A percentile compares a stretch with the other conserved stretches of the same genome.
Evolutionary conservation across 2,888 invertebrate genomes (phyloP).

Genomic region (Ectobius pallidus): DNA sequence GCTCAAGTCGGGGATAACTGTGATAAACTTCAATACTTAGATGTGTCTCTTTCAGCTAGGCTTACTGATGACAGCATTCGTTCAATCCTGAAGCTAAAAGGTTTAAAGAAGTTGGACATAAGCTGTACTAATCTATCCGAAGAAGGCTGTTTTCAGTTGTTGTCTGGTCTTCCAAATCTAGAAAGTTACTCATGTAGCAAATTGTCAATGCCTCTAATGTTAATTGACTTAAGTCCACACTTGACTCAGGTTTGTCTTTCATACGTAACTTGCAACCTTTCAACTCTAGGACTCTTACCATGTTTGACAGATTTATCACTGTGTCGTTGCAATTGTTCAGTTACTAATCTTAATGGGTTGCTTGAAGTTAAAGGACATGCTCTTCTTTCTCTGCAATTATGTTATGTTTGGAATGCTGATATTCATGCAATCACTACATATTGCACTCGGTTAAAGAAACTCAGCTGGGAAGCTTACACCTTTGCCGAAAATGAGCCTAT

Average conservation of each 20-base stretch:
- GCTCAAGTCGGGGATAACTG: not conserved
- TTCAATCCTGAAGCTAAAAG: not conserved
- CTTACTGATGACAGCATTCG: not conserved
- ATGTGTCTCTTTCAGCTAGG: not conserved
- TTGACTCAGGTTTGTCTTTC: not conserved
- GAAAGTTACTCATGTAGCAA: constrained; percentile 12
- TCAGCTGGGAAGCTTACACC: not conserved
- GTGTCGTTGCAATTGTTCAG: not conserved
- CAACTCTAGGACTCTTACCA: not conserved
- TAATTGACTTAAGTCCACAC: not conserved
- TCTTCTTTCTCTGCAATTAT: not conserved
- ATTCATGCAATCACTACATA: not conserved
- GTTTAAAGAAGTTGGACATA: not conserved
- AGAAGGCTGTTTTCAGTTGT: not conserved
- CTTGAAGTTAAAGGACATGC: not conserved
- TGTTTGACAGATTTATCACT: not conserved
- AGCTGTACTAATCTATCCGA: not conserved
- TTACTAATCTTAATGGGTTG: not conserved
- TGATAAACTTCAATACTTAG: not conserved
- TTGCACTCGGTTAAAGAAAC: not conserved
- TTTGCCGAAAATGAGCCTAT: not conserved
- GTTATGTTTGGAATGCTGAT: not conserved
- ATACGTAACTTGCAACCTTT: not conserved
- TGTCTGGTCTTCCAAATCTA: not conserved
- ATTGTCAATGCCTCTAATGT: not conserved